phyloP scores from a whole-genome alignment of 1,140 invertebrate species.

The Brachionus koreanus region DNA sequence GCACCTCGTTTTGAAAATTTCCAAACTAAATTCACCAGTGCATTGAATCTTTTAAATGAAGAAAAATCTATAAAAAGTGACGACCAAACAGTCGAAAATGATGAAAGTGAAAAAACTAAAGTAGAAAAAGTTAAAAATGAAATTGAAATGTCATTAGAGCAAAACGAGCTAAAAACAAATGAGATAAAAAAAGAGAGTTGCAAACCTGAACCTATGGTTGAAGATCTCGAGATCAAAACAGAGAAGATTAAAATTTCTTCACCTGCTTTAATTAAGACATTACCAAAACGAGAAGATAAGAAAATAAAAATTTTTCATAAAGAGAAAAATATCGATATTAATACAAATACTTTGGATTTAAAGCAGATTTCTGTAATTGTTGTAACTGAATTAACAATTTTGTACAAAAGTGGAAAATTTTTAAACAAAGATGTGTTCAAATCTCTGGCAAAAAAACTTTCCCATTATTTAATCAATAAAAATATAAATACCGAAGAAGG shows the following conservation, averaged over 20 bases:
- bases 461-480: slow-evolving; percentile 18
- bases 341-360: not conserved
- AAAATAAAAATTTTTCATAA: not conserved
- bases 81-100: not conserved
- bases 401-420: slow-evolving; percentile 41
- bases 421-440: slow-evolving; percentile 29
- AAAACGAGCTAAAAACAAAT: not conserved
- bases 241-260: slow-evolving; percentile 21
- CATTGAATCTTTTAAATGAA: slow-evolving; percentile 12
- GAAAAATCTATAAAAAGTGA: not conserved
- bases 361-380: slow-evolving; percentile 30
- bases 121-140: not conserved
- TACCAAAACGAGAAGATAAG: not conserved
- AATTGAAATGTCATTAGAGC: not conserved
- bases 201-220: not conserved
- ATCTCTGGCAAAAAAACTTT: slow-evolving; percentile 13
- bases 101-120: not conserved
- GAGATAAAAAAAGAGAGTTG: not conserved
- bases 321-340: not conserved
- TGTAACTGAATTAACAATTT: slow-evolving; percentile 8
- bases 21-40: not conserved
- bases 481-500: not conserved
- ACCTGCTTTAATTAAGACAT: not conserved
- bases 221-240: not conserved
- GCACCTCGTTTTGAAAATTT: not conserved